phyloP scores from a whole-genome alignment of 1,140 invertebrate species.

The Capitella teleta region DNA sequence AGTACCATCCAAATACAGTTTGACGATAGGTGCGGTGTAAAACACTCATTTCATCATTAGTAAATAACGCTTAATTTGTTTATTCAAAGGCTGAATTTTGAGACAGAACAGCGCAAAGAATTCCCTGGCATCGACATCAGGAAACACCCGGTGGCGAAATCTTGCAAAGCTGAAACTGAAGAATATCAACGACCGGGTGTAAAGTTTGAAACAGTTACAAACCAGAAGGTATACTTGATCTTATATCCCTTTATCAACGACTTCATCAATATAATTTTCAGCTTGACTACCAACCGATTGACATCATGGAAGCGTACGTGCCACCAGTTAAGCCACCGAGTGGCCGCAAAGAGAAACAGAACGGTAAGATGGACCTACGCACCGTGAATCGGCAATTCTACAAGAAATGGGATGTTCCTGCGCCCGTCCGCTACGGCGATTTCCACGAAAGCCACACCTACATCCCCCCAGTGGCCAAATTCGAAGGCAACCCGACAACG shows the following conservation, averaged over 20 bases:
- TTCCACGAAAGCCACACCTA: too few relatives aligned
- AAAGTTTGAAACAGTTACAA: constrained; percentile 22
- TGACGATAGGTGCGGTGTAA: constrained; percentile 27
- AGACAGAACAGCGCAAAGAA: constrained; percentile 26
- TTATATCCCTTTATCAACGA: neutral
- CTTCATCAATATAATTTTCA: neutral
- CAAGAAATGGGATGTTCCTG: too few relatives aligned
- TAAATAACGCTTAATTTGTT: neutral
- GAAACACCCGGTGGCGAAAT: constrained; percentile 19
- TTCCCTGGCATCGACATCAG: constrained; percentile 26
- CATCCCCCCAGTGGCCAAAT: too few relatives aligned
- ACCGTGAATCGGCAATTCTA: too few relatives aligned
- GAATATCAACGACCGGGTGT: constrained; percentile 19
- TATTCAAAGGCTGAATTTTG: constrained; percentile 19
- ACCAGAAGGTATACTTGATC: constrained; percentile 20
- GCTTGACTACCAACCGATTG: constrained; percentile 2
- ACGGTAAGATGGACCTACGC: too few relatives aligned
- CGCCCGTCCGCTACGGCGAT: too few relatives aligned
- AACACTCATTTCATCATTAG: neutral
- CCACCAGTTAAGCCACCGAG: too few relatives aligned
- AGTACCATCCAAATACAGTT: constrained; percentile 28
- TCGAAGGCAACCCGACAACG: too few relatives aligned
- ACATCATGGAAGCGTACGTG: neutral
- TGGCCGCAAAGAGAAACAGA: too few relatives aligned
- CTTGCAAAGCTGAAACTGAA: constrained; percentile 20